Evolutionary conservation across 2,888 invertebrate species (phyloP), one percentile per base, ranked within the genome.

Genomic region (Chymomyza fuscimana): DNA sequence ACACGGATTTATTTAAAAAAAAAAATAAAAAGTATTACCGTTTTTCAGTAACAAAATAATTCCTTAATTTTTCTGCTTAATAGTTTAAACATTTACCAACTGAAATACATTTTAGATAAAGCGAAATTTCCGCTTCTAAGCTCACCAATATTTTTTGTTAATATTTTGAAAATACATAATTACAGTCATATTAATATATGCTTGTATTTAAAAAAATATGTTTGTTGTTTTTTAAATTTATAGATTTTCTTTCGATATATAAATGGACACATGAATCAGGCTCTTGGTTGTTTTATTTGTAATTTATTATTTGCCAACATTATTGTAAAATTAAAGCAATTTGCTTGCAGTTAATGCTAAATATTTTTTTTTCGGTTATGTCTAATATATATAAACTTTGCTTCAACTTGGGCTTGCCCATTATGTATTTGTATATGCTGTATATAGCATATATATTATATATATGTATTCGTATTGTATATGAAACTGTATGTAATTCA

Each of bases 221-320:
- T 65, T 64, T 32, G 40, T 69, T 54, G 46, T 51, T 68, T 72
- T 71, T 62, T 70, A 65, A 72, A 64, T 70, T 51, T 22, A 62
- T 19, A 56, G 46, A 69, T 77, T 74, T 76, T 70, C 58, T 72
- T 79, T 36, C 4, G 25, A 63, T 58, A 58, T 65, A 52, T 81
- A 79, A 85, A 87, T 89, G 86, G 86, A 86, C 86, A 86, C 79
- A 82, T 82, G 84, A 70, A 70, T 86, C 89, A 86, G 86, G 86
- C 89, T 89, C 80, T 78, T 78, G 63, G 76, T 80, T 75, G 81
- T 74, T 65, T 12, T 65, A 58, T 66, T 16, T 59, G n/a, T 59
- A 19, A 22, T 59, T 59, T 59, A 54, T 54, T 54, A 19, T 71
- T 73, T 86, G 71, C 74, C 82, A 78, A 71, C 73, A 63, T 67